Evolutionary conservation across 2,797 vertebrate species (phyloP), one percentile per base, ranked within the genome.

Genomic region (Sebastes elongatus): DNA sequence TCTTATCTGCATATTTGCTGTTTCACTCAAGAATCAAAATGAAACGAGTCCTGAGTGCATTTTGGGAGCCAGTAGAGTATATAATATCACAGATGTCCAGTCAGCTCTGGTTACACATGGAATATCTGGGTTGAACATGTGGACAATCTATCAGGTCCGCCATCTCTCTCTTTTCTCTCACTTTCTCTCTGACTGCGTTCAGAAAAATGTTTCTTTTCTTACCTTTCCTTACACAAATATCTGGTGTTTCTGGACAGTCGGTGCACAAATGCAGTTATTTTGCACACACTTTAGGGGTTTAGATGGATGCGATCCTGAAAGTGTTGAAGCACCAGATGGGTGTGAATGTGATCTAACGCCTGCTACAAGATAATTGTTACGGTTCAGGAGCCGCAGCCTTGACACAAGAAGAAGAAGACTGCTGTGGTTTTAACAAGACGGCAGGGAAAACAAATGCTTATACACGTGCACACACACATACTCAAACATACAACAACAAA

Each of bases 51-150:
- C 81, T 88, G 80, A 72, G 89, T 93, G 91, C 78, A 86, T 90
- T 89, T 90, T 80, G 57, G 75, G 85, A 88, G 86, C 83, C 89
- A 85, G 84, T 69, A 81, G 89, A 88, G 89, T 84, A 64, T 86
- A 89, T 86, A 89, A 49, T 86, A 89, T 92, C 87, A 71, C 92
- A 93, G 90, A 90, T 93, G 91, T 93, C 90, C 83, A 86, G 72
- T 83, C 84, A 81, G 61, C 87, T 95, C 83, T 6, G 67, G 87
- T 94, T 94, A 89, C 92, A 86, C 76, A 27, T 63, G 62, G 80
- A 91, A 85, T 89, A 90, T 89, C 90, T 89, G 74, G 49, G 78
- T 78, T 49, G 49, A 94, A 91, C 93, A 93, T 93, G 87, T 93
- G 89, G 89, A 88, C 82, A 83, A 91, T 87, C 90, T 92, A 95